Base-by-base conservation (phyloP, 2,888 invertebrate genomes). In the Itoplectis maculator region DNA sequence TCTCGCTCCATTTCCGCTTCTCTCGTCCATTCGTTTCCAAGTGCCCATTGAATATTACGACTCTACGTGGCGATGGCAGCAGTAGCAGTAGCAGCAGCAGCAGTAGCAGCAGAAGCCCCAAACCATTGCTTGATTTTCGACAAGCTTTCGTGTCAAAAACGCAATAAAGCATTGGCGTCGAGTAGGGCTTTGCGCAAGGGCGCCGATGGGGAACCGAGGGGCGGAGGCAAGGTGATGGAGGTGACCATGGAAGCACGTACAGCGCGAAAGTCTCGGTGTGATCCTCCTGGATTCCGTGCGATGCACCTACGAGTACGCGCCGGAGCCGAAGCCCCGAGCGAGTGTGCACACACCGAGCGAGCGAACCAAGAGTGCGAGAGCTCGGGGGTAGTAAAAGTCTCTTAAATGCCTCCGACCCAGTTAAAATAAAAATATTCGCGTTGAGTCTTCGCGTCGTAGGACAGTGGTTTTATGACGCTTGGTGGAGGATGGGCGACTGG, bases 341-440 rank as follows among this genome's bases (percentile, higher is more conserved):
- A 59, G 37, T 37, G 56, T 42, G 40, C 59, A 42, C 15, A n/a
- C n/a, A n/a, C n/a, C n/a, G n/a, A n/a, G n/a, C n/a, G n/a, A n/a
- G n/a, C n/a, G n/a, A n/a, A n/a, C n/a, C n/a, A n/a, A 42, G 56
- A 70, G 56, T 63, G 84, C 81, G 85, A 87, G 86, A 81, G 81
- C 83, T 83, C 81, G n/a, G n/a, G n/a, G 82, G 84, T 86, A 81
- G 84, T 83, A 86, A 86, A 84, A 84, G 84, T 83, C 81, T 73
- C 42, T 79, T 77, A 77, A 86, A 86, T 79, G 84, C n/a, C n/a
- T n/a, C 83, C 85, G 80, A 88, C 88, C 89, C 81, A 87, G 86
- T 89, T 87, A 18, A 85, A 87, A 87, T 87, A 88, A 88, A 88
- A 89, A 88, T 88, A 87, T 86, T 85, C 84, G 70, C 63, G 40